Conservation (phyloP, 2,888 invertebrate genomes). For the Agrochola lota region DNA sequence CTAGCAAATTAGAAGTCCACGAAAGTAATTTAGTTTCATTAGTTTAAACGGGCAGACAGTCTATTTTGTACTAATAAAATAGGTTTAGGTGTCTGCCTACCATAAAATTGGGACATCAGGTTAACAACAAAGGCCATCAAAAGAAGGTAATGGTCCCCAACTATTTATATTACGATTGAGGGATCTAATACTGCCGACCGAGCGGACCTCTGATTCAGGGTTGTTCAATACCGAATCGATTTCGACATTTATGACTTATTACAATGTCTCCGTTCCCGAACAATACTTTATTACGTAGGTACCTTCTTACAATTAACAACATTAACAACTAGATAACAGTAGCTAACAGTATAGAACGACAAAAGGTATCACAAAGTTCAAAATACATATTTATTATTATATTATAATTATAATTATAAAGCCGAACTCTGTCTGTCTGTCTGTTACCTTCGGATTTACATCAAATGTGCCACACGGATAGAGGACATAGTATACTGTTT, state of each 20-base stretch:
- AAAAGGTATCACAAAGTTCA: background rate
- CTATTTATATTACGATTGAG: conserved; percentile 34
- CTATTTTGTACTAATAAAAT: conserved; percentile 17
- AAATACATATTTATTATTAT: too few species aligned
- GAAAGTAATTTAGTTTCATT: background rate
- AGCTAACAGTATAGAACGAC: background rate
- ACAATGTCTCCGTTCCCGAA: background rate
- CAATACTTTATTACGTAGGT: background rate
- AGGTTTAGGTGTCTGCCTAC: conserved; percentile 2
- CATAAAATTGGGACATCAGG: conserved; percentile 23
- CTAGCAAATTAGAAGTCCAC: background rate
- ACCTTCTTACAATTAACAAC: too few species aligned
- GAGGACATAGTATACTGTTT: background rate
- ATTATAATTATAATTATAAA: background rate
- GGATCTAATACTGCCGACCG: conserved; percentile 3
- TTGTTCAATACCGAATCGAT: background rate
- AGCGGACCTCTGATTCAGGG: background rate
- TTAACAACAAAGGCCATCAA: conserved; percentile 28
- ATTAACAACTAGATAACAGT: too few species aligned
- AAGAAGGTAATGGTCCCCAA: conserved; percentile 25
- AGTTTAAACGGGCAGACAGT: background rate
- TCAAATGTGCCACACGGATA: too few species aligned
- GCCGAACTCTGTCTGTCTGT: too few species aligned
- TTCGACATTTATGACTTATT: conserved; percentile 1
- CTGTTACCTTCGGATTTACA: too few species aligned